Percentiles rank a stretch among this genome's conserved stretches.
phyloP scores from a whole-genome alignment of 2,888 invertebrate genomes.

The Candidula unifasciata region DNA sequence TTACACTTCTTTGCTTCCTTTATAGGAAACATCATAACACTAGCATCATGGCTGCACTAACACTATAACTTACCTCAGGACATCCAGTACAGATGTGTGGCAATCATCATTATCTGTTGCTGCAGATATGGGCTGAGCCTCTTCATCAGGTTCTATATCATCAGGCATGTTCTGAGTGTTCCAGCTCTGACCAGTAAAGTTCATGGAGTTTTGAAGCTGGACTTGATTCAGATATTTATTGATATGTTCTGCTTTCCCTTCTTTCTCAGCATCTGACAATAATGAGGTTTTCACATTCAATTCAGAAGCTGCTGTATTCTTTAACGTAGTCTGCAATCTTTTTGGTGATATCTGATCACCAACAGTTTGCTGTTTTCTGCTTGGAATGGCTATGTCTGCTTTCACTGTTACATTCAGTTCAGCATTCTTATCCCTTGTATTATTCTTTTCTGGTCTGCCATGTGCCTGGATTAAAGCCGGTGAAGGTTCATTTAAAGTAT shows the following conservation, averaged over 20 bases:
- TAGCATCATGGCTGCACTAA: background rate
- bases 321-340: background rate
- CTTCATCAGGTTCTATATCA: background rate
- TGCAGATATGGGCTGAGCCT: background rate
- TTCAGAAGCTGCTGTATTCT: background rate
- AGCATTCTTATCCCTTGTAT: background rate
- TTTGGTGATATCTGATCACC: background rate
- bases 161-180: slow-evolving; percentile 28
- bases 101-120: slow-evolving; percentile 2
- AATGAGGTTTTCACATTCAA: background rate
- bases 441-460: slow-evolving; percentile 15
- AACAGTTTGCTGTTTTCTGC: background rate
- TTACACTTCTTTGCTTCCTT: too few relatives aligned
- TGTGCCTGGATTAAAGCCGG: slow-evolving; percentile 81
- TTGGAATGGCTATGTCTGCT: background rate
- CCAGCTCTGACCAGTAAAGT: slow-evolving; percentile 39
- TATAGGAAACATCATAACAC: too few relatives aligned
- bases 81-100: slow-evolving; percentile 27
- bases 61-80: slow-evolving; percentile 38
- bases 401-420: background rate
- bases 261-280: slow-evolving; percentile 60
- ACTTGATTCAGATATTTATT: slow-evolving; percentile 71
- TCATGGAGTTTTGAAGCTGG: slow-evolving; percentile 61
- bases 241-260: slow-evolving; percentile 74
- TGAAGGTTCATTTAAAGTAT: slow-evolving; percentile 87